Percentiles rank a stretch among this genome's conserved stretches.
Conservation (phyloP, 2,113 vertebrate genomes). For the Albula goreensis region DNA sequence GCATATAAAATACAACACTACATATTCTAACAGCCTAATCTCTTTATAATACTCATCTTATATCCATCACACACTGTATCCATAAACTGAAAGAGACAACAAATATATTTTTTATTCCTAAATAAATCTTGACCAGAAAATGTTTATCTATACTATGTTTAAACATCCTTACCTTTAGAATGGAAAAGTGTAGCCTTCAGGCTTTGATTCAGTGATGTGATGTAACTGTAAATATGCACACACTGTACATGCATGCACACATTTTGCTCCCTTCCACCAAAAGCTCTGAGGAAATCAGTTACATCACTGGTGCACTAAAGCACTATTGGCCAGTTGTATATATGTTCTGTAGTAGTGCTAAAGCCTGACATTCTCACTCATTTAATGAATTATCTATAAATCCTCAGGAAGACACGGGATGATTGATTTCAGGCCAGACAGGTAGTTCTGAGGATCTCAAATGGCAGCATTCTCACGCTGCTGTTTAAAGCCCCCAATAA, state of each 20-base stretch:
- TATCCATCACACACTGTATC: not conserved
- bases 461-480: conserved; percentile 32
- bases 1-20: not conserved
- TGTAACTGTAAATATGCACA: not conserved
- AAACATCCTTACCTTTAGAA: no score
- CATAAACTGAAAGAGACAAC: not conserved
- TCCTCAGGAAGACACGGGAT: conserved; percentile 22
- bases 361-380: conserved; percentile 26
- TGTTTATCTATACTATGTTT: no score
- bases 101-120: not conserved
- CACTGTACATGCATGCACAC: conserved; percentile 27
- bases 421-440: conserved; percentile 40
- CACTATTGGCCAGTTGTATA: not conserved
- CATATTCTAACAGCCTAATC: not conserved
- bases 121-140: no score
- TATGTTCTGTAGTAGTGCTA: conserved; percentile 33
- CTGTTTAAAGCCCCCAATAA: conserved; percentile 9
- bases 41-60: not conserved
- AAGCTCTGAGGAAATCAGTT: not conserved
- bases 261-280: conserved; percentile 3
- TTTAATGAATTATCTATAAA: conserved; percentile 28
- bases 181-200: no score
- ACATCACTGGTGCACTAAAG: not conserved
- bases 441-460: conserved; percentile 34
- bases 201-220: not conserved